These are phyloP conservation scores for Sus cebifrons DNA, from an alignment of 2,797 vertebrate genomes.

Conservation along the genomic window DNA sequence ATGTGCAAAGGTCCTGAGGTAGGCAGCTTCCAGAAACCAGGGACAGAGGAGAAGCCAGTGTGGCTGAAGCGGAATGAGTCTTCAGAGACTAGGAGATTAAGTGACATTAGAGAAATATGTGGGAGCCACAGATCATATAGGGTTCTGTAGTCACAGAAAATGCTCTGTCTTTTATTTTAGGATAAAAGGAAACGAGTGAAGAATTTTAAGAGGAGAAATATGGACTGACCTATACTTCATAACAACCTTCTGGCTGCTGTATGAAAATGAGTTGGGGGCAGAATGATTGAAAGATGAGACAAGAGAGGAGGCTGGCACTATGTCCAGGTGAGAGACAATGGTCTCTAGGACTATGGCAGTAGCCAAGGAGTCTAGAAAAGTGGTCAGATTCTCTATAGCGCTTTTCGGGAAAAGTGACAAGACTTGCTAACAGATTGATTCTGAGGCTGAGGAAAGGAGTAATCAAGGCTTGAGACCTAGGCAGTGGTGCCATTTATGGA, in stretches of 20 bases:
- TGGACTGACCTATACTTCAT: neutral
- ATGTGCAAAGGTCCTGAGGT: neutral
- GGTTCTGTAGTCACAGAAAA: neutral
- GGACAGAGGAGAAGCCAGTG: neutral
- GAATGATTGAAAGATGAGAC: neutral
- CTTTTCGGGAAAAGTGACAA: neutral
- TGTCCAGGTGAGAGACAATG: neutral
- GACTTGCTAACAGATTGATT: neutral
- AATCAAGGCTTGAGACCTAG: neutral
- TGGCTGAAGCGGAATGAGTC: neutral
- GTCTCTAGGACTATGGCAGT: neutral
- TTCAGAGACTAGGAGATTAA: neutral
- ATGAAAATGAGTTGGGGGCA: neutral
- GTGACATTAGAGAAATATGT: neutral
- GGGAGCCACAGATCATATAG: neutral
- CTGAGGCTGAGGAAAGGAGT: neutral
- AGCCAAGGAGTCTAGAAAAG: neutral
- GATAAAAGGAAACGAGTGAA: neutral
- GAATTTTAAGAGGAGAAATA: constrained; percentile 39
- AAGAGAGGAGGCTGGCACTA: neutral
- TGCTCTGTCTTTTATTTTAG: neutral
- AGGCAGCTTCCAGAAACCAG: constrained; percentile 21
- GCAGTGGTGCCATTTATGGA: neutral
- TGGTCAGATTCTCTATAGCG: neutral
- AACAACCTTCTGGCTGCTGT: neutral